Conservation (phyloP, 2,888 invertebrate genomes). For the Synergus umbraculus region DNA sequence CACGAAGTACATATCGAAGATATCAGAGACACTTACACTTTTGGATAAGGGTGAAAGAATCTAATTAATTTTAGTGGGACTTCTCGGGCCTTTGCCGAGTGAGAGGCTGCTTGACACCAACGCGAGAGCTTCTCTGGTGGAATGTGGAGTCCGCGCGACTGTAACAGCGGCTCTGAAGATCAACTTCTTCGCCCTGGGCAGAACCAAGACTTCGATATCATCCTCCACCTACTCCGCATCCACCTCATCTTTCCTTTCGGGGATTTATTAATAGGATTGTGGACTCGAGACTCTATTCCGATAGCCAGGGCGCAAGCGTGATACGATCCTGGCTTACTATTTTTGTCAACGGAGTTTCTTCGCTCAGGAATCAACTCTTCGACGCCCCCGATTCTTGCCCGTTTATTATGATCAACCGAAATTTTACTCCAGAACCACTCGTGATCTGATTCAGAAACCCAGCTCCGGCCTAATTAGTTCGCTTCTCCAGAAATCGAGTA, state of each 20-base stretch:
- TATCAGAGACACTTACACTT: conserved; percentile 63
- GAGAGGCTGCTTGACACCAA: conserved; percentile 63
- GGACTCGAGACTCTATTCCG: conserved; percentile 57
- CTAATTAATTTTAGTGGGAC: conserved; percentile 47
- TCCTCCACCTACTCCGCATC: conserved; percentile 57
- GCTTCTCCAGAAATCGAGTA: conserved; percentile 41
- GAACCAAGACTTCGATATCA: conserved; percentile 64
- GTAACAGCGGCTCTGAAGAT: conserved; percentile 83
- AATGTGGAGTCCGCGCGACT: conserved; percentile 86
- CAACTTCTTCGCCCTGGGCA: conserved; percentile 67
- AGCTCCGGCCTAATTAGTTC: conserved; percentile 50
- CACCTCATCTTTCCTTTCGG: conserved; percentile 59
- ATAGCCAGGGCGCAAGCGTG: conserved; percentile 55
- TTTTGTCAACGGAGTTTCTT: conserved; percentile 53
- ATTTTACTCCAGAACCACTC: conserved; percentile 28
- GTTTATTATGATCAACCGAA: conserved; percentile 33
- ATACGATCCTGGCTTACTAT: conserved; percentile 55
- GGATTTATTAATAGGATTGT: conserved; percentile 58
- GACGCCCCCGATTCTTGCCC: conserved; percentile 39
- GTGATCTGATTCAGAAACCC: conserved; percentile 23
- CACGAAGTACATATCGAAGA: conserved; percentile 45
- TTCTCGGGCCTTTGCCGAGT: conserved; percentile 66
- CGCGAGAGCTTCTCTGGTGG: conserved; percentile 78
- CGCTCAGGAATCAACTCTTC: conserved; percentile 48
- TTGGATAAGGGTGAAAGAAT: conserved; percentile 56